These are phyloP conservation scores for Cyrtonyx montezumae DNA, from an alignment of 2,113 vertebrate genomes.

Conservation along the genomic window DNA sequence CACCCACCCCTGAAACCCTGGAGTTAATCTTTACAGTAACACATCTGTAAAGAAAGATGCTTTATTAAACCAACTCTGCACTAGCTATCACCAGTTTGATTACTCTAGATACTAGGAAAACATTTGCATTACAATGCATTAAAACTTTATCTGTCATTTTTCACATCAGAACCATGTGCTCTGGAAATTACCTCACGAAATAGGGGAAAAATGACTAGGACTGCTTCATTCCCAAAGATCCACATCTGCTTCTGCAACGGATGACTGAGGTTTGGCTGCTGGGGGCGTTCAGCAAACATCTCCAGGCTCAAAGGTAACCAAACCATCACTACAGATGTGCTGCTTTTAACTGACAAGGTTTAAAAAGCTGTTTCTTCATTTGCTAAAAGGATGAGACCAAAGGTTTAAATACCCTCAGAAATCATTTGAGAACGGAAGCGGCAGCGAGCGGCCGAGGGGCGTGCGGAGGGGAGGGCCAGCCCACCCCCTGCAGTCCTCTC, in stretches of 20 bases:
- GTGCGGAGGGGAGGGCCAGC: neutral
- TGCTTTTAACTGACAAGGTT: neutral
- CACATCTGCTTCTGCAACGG: neutral
- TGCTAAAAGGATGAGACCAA: neutral
- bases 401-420: neutral
- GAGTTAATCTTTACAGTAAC: neutral
- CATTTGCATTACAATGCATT: neutral
- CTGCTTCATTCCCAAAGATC: too few species aligned
- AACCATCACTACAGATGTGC: neutral
- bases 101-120: neutral
- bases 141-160: neutral
- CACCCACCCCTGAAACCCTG: neutral
- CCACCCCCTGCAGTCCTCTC: neutral
- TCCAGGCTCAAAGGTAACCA: neutral
- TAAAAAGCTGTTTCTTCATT: too few species aligned
- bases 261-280: neutral
- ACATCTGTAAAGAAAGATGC: neutral
- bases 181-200: neutral
- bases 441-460: neutral
- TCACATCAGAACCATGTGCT: accelerated
- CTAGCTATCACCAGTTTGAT: neutral
- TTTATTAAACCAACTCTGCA: neutral
- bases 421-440: neutral
- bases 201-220: neutral
- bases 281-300: neutral